Base-by-base conservation (phyloP, 2,888 invertebrate species). In the Drosophila glabriapex region DNA sequence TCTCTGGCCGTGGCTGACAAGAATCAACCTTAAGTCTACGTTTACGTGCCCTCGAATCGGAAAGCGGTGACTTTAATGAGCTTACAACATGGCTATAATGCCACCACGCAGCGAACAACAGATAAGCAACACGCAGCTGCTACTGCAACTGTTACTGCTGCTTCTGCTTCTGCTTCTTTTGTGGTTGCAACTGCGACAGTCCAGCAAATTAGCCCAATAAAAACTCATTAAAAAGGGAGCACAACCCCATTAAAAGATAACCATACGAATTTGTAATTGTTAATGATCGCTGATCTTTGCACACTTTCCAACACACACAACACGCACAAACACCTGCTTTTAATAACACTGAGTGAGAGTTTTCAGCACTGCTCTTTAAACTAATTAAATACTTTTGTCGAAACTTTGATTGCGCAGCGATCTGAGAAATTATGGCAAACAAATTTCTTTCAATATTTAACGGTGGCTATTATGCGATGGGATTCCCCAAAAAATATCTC, bases 51-150 rank as follows among this genome's bases (percentile, higher is more conserved):
- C 87, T 82, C 78, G 69, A 75, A 75, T 72, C 58, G 78, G 56
- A 61, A 46, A 64, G 71, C 73, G 65, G 55, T 70, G 75, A 67
- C 78, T 88, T 88, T 88, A 85, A 85, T 88, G 88, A 76, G 76
- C 74, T 69, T 74, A 64, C 69, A 82, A 83, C 80, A 80, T 66
- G 70, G 76, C 75, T 55, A 63, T 60, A 70, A 64, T 61, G 63
- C 68, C 56, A 39, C 53, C 58, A 16, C 41, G 41, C 31, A 58
- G 12, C n/a, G 4, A 31, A 31, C 54, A 56, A 19, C 53, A 70
- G 77, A 76, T 73, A 80, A 73, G 68, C 22, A 53, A 68, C 79
- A 79, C 62, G 77, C 77, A 76, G 64, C 77, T 72, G 41, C 58
- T 28, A 22, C 39, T 37, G 43, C 66, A 19, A 22, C 63, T 54